Conservation (phyloP, 2,113 vertebrate genomes). For the Alligator sinensis region DNA sequence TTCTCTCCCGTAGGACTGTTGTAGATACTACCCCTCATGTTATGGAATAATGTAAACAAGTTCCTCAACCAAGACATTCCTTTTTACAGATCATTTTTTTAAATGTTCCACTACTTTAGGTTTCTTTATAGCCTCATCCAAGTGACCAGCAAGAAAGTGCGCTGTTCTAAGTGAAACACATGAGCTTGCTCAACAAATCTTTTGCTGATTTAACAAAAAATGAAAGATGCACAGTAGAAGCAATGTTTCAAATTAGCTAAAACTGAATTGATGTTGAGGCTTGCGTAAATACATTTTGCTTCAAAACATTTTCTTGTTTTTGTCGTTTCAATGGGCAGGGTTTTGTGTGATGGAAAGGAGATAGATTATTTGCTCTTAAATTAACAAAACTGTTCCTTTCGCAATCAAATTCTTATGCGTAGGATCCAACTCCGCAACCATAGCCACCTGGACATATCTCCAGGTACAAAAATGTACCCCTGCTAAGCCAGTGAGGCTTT, state of each 20-base stretch:
- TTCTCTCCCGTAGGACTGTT: neutral
- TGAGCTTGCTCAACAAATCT: neutral
- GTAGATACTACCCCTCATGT: neutral
- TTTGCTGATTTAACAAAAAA: neutral
- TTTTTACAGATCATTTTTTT: neutral
- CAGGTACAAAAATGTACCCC: neutral
- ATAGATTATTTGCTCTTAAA: neutral
- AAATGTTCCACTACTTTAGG: neutral
- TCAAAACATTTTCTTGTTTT: neutral
- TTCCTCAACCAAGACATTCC: neutral
- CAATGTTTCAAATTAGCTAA: neutral
- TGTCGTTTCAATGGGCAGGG: neutral
- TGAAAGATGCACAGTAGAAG: neutral
- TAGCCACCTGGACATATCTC: neutral
- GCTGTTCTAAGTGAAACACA: neutral
- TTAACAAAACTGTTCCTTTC: neutral
- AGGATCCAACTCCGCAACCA: neutral
- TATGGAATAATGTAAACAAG: neutral
- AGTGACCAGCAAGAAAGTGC: neutral
- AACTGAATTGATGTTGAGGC: neutral
- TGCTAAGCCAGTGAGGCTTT: neutral
- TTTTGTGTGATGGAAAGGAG: neutral
- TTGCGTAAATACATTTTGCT: neutral
- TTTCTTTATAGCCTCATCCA: neutral
- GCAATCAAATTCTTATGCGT: neutral